Conservation (phyloP, 2,797 vertebrate genomes). For the Siniperca undulata region DNA sequence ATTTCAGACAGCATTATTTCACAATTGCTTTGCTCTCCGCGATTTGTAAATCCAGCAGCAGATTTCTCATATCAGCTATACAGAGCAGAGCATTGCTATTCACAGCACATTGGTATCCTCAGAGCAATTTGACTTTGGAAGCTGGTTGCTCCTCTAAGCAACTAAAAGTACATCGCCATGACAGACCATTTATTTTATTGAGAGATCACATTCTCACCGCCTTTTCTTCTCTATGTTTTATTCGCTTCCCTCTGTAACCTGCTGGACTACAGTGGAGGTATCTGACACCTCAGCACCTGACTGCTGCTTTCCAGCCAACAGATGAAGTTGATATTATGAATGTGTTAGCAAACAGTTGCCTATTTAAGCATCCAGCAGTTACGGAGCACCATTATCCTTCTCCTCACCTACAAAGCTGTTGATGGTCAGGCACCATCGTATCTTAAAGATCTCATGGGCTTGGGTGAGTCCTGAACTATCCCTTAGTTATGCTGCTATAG, state of each 20-base stretch:
- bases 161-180: neutral
- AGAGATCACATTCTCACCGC: neutral
- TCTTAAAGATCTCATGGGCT: too few species aligned
- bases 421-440: too few species aligned
- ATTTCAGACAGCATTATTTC: constrained; percentile 20
- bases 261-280: neutral
- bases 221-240: neutral
- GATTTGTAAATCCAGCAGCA: constrained; percentile 33
- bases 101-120: constrained; percentile 1
- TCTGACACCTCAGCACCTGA: neutral
- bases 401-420: too few species aligned
- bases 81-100: constrained; percentile 2
- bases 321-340: too few species aligned
- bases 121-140: constrained; percentile 11
- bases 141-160: constrained; percentile 7
- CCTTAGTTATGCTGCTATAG: too few species aligned
- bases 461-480: too few species aligned
- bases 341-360: neutral
- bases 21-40: neutral
- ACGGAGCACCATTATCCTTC: too few species aligned
- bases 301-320: neutral
- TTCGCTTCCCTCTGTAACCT: neutral
- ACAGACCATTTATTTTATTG: constrained; percentile 6
- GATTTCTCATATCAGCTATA: constrained; percentile 8
- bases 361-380: neutral